These are phyloP conservation scores for Diachrysia chrysitis DNA, from an alignment of 2,888 invertebrate genomes.

Conservation along the genomic window DNA sequence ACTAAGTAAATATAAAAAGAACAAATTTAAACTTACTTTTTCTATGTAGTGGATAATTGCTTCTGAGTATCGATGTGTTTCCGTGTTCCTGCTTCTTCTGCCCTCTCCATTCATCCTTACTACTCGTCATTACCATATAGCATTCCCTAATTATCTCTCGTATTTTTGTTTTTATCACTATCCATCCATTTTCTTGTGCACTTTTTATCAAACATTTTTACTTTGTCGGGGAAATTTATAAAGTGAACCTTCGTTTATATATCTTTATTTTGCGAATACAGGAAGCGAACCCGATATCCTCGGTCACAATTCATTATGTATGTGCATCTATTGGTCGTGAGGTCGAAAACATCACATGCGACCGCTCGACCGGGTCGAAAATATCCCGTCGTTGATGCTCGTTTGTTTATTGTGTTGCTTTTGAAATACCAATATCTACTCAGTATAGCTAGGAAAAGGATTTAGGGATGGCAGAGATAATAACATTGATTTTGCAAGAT, in stretches of 20 bases:
- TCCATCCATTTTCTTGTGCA: not conserved
- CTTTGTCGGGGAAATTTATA: not conserved
- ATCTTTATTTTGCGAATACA: constrained; percentile 9
- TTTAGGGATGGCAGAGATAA: not conserved
- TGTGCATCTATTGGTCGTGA: constrained; percentile 71
- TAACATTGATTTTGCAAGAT: not conserved
- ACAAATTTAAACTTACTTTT: no score
- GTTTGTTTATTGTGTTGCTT: constrained; percentile 34
- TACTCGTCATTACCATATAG: not conserved
- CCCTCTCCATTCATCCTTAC: not conserved
- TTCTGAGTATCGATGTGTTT: no score
- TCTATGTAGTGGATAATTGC: no score
- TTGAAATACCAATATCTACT: constrained; percentile 27
- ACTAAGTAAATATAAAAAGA: no score
- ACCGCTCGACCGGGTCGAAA: constrained; percentile 42
- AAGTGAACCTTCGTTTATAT: constrained; percentile 29
- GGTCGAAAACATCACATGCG: constrained; percentile 59
- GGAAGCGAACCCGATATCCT: constrained; percentile 59
- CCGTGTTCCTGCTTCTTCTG: not conserved
- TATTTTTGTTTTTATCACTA: no score
- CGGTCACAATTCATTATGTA: constrained; percentile 71
- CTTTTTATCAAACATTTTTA: not conserved
- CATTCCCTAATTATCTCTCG: not conserved
- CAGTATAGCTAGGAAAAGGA: not conserved
- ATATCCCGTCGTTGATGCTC: constrained; percentile 42